Percentiles rank a stretch among this genome's conserved stretches.
Evolutionary conservation across 2,113 vertebrate species (phyloP).

Genomic region (Rousettus leschenaultii): DNA sequence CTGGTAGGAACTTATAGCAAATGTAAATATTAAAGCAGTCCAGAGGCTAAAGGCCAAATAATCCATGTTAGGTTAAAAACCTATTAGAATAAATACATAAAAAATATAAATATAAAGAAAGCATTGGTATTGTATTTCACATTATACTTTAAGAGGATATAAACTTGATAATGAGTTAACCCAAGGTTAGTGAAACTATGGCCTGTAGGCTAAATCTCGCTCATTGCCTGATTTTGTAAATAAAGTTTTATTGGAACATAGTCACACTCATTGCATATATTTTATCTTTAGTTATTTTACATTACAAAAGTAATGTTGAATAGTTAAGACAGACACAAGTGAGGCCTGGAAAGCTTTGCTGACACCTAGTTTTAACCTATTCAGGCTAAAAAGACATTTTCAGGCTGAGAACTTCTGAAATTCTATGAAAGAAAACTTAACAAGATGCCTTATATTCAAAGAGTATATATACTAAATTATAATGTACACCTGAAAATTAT

Average conservation of each 20-base stretch:
- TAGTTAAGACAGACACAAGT: not conserved
- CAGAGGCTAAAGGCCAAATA: not conserved
- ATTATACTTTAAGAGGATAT: not conserved
- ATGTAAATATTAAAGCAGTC: conserved; percentile 28
- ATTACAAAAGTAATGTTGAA: not conserved
- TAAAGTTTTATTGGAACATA: not conserved
- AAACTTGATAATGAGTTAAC: not conserved
- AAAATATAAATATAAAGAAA: not conserved
- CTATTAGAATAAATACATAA: not conserved
- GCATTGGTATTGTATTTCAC: not conserved
- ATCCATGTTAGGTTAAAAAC: not conserved
- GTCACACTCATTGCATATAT: not conserved
- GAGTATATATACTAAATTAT: too few species aligned
- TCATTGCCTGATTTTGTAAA: not conserved
- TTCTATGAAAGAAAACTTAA: not conserved
- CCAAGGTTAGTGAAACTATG: not conserved
- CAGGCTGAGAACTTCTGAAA: not conserved
- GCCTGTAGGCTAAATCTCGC: not conserved
- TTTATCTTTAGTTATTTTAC: not conserved
- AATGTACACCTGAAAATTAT: too few species aligned
- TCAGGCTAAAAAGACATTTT: not conserved
- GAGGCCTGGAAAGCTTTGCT: not conserved
- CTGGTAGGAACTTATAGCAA: not conserved
- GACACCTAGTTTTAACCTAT: not conserved
- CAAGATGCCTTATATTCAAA: not conserved